Conservation (phyloP, 2,113 vertebrate genomes). For the Sceloporus undulatus region DNA sequence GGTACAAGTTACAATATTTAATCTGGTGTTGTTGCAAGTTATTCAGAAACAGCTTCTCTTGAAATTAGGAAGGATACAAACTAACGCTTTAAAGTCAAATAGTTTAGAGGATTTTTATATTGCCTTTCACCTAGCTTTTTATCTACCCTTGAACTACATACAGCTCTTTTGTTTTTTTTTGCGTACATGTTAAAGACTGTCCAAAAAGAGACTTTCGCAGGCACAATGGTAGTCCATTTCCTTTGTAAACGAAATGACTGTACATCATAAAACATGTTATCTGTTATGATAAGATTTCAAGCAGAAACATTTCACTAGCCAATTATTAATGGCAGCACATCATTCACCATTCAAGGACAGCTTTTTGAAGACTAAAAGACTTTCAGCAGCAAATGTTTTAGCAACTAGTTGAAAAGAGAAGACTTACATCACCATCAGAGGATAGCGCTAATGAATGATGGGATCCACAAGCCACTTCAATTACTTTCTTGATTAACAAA, state of each 20-base stretch:
- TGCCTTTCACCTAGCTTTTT: not conserved
- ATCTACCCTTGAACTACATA: not conserved
- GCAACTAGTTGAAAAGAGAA: not conserved
- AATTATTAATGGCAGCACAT: not conserved
- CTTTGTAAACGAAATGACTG: not conserved
- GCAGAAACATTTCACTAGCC: slow-evolving; percentile 41
- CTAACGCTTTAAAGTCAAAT: not conserved
- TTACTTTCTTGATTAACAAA: slow-evolving; percentile 89
- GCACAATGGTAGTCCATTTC: not conserved
- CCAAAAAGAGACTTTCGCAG: not conserved
- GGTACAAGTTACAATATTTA: too few relatives aligned
- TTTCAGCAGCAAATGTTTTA: not conserved
- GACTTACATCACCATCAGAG: slow-evolving; percentile 92
- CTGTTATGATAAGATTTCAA: not conserved
- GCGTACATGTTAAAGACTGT: not conserved
- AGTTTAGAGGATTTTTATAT: not conserved
- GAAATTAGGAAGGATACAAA: not conserved
- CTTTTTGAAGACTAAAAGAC: slow-evolving; percentile 3
- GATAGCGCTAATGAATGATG: slow-evolving; percentile 95
- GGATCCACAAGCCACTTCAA: slow-evolving; percentile 94
- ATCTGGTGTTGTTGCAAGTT: not conserved
- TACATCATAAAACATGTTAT: slow-evolving; percentile 13
- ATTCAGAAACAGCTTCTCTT: not conserved
- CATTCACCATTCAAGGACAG: not conserved
- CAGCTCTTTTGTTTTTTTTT: not conserved